A percentile compares a stretch with the other conserved stretches of the same genome.
phyloP scores from a whole-genome alignment of 2,888 invertebrate genomes.

The Brachypalpus laphriformis region DNA sequence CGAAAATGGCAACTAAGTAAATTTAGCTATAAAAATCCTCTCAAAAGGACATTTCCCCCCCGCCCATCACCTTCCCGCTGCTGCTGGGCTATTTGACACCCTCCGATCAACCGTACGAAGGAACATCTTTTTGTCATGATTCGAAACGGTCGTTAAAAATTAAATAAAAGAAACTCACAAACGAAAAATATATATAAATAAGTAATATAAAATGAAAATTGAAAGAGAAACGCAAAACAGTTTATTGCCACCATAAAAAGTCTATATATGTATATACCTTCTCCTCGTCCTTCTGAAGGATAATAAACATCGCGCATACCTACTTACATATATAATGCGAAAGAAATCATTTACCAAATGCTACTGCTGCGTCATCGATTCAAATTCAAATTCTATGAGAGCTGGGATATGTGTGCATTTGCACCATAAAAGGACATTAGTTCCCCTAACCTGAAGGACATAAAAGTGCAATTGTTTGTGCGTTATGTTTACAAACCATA shows the following conservation, averaged over 20 bases:
- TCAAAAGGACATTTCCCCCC: slow-evolving; percentile 45
- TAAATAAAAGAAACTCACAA: slow-evolving; percentile 61
- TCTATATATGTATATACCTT: no score
- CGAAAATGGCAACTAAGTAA: slow-evolving; percentile 1
- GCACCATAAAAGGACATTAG: slow-evolving; percentile 40
- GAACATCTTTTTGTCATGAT: slow-evolving; percentile 36
- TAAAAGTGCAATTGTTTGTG: slow-evolving; percentile 55
- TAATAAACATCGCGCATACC: slow-evolving; percentile 54
- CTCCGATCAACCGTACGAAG: not conserved
- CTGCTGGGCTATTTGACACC: slow-evolving; percentile 48
- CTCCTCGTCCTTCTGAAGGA: slow-evolving; percentile 40
- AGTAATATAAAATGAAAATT: slow-evolving; percentile 61
- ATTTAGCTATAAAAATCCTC: slow-evolving; percentile 53
- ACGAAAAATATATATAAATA: slow-evolving; percentile 15
- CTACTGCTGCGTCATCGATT: slow-evolving; percentile 46
- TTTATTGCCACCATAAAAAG: slow-evolving; percentile 69
- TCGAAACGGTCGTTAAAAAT: slow-evolving; percentile 68
- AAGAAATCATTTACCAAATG: slow-evolving; percentile 51
- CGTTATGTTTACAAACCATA: slow-evolving; percentile 33
- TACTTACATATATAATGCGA: slow-evolving; percentile 60
- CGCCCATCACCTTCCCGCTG: slow-evolving; percentile 41
- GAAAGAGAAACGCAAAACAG: slow-evolving; percentile 64
- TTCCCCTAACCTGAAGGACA: not conserved
- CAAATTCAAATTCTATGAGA: slow-evolving; percentile 45
- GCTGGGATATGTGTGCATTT: slow-evolving; percentile 43